Conservation (phyloP, 2,113 vertebrate species). For the Hypocryptadius cinnamomeus region DNA sequence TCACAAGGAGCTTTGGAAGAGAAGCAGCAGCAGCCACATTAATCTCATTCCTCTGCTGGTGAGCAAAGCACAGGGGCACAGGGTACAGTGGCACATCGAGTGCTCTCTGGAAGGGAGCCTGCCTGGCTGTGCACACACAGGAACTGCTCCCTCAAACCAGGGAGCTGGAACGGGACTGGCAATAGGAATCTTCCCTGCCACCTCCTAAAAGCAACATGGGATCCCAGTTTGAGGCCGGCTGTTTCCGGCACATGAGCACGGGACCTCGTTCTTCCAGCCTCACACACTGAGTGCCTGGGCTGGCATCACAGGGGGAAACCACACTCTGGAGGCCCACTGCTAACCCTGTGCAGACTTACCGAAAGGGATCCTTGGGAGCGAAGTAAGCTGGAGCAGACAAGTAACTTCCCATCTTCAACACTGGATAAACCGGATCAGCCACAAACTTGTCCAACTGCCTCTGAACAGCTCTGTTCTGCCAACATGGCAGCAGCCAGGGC, state of each 20-base stretch:
- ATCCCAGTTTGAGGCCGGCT: accelerated
- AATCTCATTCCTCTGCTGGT: neutral
- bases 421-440: slow-evolving; percentile 63
- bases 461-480: slow-evolving; percentile 49
- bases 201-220: neutral
- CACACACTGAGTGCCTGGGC: neutral
- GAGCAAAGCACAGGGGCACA: neutral
- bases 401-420: slow-evolving; percentile 75
- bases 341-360: slow-evolving; percentile 57
- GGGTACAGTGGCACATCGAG: accelerated
- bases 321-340: neutral
- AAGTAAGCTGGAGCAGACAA: slow-evolving; percentile 71
- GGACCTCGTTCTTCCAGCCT: neutral
- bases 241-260: neutral
- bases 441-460: slow-evolving; percentile 65
- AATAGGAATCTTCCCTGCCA: neutral
- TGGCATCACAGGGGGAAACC: neutral
- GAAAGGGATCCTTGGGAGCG: slow-evolving; percentile 69
- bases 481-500: slow-evolving; percentile 65
- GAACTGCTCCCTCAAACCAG: neutral
- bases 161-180: neutral
- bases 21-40: neutral
- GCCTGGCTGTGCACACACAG: neutral
- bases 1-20: neutral
- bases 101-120: neutral